These are phyloP conservation scores for Butorides virescens DNA, from an alignment of 2,113 vertebrate genomes.

Conservation along the genomic window DNA sequence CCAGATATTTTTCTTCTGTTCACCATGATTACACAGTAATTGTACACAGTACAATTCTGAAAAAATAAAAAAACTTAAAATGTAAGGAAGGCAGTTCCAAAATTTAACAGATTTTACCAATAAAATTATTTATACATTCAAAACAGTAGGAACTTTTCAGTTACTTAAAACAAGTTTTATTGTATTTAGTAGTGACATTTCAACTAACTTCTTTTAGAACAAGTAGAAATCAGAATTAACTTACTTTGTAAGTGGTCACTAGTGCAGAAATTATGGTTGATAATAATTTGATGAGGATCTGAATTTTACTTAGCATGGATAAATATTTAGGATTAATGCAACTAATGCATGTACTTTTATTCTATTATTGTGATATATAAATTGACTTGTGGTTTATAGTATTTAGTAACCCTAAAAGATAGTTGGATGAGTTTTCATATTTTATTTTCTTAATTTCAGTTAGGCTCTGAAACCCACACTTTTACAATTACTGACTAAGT, in stretches of 20 bases:
- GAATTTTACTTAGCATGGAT: background rate
- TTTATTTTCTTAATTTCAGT: background rate
- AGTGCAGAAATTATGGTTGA: background rate
- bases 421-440: background rate
- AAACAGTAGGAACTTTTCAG: background rate
- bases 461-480: background rate
- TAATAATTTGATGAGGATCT: background rate
- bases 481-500: background rate
- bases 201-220: background rate
- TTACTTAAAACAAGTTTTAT: background rate
- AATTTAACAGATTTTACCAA: background rate
- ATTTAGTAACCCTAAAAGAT: background rate
- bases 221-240: background rate
- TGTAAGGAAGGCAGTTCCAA: background rate
- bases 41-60: background rate
- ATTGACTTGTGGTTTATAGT: fast-evolving
- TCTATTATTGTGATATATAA: background rate
- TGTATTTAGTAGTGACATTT: background rate
- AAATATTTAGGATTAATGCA: background rate
- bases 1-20: background rate
- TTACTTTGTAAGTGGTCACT: background rate
- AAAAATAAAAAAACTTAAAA: background rate
- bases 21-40: background rate
- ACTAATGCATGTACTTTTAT: background rate
- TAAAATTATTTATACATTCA: background rate